A percentile compares a stretch with the other conserved stretches of the same genome.
Conservation (phyloP, 2,888 invertebrate genomes). For the Napeogenes inachia region DNA sequence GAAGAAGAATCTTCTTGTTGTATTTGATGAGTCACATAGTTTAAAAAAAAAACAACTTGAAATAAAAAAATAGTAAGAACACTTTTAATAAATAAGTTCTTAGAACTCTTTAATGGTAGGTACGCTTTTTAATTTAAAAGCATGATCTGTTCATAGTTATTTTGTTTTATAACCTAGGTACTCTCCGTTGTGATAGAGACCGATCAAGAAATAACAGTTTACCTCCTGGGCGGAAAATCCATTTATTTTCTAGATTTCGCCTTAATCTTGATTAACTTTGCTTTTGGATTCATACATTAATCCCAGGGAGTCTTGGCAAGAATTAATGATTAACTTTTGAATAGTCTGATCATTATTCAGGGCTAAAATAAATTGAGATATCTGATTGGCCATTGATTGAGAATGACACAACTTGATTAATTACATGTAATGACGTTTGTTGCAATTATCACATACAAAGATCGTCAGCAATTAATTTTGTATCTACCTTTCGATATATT, state of each 20-base stretch:
- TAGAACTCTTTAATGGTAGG: too few species aligned
- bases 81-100: too few species aligned
- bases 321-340: conserved; percentile 22
- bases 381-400: conserved; percentile 37
- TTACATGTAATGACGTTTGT: conserved; percentile 36
- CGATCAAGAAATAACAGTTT: not conserved
- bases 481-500: not conserved
- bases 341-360: conserved; percentile 20
- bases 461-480: conserved; percentile 26
- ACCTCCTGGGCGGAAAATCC: not conserved
- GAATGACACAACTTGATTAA: conserved; percentile 42
- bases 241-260: not conserved
- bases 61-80: too few species aligned
- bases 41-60: too few species aligned
- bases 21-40: not conserved
- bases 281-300: conserved; percentile 7
- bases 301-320: conserved; percentile 5
- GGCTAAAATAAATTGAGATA: conserved; percentile 27
- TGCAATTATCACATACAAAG: conserved; percentile 34
- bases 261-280: conserved; percentile 6
- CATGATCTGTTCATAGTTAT: too few species aligned
- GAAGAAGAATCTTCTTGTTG: not conserved
- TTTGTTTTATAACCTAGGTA: not conserved
- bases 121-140: too few species aligned
- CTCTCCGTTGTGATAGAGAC: not conserved